Conservation (phyloP, 2,888 invertebrate genomes). For the Lepidochrysops patricia region DNA sequence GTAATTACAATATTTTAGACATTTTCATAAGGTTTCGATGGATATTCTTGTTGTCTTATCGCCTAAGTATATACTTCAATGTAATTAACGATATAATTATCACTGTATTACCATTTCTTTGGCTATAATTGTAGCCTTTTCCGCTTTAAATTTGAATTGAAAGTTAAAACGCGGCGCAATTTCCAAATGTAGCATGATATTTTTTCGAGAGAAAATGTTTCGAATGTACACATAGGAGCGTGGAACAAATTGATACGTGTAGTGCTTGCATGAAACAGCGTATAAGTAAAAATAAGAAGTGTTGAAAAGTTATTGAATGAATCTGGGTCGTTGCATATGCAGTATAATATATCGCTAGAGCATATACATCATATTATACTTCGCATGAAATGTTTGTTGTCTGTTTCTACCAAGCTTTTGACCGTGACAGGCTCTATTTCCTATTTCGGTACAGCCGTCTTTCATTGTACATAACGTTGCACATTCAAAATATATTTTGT, state of each 20-base stretch:
- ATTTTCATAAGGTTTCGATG: background rate
- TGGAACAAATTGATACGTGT: constrained; percentile 5
- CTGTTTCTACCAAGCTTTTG: constrained; percentile 8
- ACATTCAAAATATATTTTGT: constrained; percentile 17
- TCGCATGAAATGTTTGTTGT: constrained; percentile 11
- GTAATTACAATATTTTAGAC: background rate
- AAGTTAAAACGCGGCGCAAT: background rate
- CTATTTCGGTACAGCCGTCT: background rate
- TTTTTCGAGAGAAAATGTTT: background rate
- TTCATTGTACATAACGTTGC: constrained; percentile 30
- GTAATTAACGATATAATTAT: background rate
- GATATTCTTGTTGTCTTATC: background rate
- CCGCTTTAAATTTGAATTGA: background rate
- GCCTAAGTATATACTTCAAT: background rate
- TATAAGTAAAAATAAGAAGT: constrained; percentile 5
- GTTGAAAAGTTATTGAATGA: constrained; percentile 14
- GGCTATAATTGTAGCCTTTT: background rate
- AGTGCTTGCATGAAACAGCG: background rate
- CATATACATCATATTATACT: background rate
- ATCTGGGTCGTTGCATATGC: constrained; percentile 16
- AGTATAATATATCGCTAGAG: constrained; percentile 4
- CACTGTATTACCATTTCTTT: background rate
- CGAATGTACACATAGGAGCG: background rate
- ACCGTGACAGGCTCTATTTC: constrained; percentile 4
- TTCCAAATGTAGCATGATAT: background rate